These are phyloP conservation scores for Atrichornis clamosus DNA, from an alignment of 2,113 vertebrate genomes.

Conservation along the genomic window DNA sequence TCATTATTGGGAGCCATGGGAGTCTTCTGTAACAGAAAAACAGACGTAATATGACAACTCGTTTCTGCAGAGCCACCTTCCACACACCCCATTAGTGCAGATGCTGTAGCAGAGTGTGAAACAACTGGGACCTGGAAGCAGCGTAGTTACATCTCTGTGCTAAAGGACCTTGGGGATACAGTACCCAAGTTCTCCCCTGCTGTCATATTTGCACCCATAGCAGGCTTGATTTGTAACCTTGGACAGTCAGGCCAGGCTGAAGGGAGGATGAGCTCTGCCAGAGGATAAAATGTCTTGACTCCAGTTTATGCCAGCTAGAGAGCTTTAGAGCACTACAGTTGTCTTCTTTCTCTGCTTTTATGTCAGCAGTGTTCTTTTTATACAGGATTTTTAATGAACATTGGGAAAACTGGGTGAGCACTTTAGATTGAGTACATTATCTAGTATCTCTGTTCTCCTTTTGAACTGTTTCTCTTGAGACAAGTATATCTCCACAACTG, in stretches of 20 bases:
- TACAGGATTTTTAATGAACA: background rate
- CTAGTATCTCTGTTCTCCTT: background rate
- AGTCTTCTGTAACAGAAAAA: background rate
- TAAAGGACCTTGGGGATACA: background rate
- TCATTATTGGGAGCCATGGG: background rate
- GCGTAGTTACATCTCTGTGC: accelerated
- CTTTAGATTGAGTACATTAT: background rate
- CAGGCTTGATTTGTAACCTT: background rate
- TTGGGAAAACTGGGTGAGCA: background rate
- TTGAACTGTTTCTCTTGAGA: background rate
- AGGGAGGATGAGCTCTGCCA: background rate
- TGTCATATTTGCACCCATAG: background rate
- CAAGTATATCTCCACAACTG: background rate
- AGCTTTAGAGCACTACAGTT: background rate
- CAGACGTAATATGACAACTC: background rate
- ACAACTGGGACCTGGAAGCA: background rate
- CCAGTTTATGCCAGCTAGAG: background rate
- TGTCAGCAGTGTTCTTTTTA: background rate
- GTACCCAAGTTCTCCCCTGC: background rate
- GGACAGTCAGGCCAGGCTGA: background rate
- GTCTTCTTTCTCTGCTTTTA: background rate
- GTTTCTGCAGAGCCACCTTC: background rate
- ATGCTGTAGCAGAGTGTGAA: background rate
- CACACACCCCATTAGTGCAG: accelerated
- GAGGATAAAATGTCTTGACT: background rate